A percentile compares a stretch with the other conserved stretches of the same genome.
Evolutionary conservation across 2,888 invertebrate species (phyloP).

Genomic region (Calliopum simillimum): DNA sequence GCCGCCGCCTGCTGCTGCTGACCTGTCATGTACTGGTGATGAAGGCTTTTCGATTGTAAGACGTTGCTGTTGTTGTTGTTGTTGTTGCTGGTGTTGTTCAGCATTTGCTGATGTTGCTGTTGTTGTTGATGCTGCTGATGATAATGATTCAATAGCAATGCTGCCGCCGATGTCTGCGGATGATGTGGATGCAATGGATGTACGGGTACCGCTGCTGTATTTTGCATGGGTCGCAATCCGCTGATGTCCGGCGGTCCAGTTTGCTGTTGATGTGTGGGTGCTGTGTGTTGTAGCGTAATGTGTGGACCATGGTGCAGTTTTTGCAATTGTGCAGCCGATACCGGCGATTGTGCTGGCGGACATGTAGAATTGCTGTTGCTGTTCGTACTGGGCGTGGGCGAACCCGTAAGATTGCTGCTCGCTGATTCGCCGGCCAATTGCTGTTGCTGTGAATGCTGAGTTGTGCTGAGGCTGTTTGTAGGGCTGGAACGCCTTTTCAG

Average conservation of each 20-base stretch:
- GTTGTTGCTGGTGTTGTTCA: conserved; percentile 36
- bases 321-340: conserved; percentile 48
- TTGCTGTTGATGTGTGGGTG: conserved; percentile 11
- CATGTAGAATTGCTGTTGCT: conserved; percentile 60
- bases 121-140: conserved; percentile 54
- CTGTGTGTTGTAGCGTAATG: background rate
- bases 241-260: conserved; percentile 28
- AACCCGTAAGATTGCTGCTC: conserved; percentile 41
- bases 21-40: background rate
- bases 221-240: conserved; percentile 31
- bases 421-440: conserved; percentile 40
- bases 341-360: conserved; percentile 46
- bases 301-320: conserved; percentile 46
- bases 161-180: conserved; percentile 53
- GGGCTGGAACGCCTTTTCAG: conserved; percentile 78
- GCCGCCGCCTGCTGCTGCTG: conserved; percentile 8
- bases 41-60: conserved; percentile 14
- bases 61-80: conserved; percentile 66
- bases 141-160: conserved; percentile 64
- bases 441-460: conserved; percentile 57
- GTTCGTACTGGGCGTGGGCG: conserved; percentile 57
- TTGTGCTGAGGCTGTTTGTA: conserved; percentile 45
- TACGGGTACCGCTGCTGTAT: conserved; percentile 28
- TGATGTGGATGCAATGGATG: conserved; percentile 46
- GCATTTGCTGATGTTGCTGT: conserved; percentile 48